A percentile compares a stretch with the other conserved stretches of the same genome.
Evolutionary conservation across 2,888 invertebrate species (phyloP).

Genomic region (Dione juno): DNA sequence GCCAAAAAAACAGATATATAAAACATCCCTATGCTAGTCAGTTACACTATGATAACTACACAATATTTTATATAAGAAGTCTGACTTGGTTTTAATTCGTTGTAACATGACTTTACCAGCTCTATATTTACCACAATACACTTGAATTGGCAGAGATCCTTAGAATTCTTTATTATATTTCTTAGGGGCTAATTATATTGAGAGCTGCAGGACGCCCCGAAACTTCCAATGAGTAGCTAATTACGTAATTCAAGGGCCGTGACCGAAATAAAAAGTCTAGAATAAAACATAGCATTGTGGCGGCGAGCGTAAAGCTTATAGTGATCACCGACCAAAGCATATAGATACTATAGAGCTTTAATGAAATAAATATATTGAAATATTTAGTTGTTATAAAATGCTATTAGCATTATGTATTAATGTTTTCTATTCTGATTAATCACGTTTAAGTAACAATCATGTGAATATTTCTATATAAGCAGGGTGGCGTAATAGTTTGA

Average conservation of each 20-base stretch:
- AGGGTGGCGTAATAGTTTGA: too few species aligned
- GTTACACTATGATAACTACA: background rate
- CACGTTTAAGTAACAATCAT: too few species aligned
- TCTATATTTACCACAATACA: constrained; percentile 4
- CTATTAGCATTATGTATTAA: too few species aligned
- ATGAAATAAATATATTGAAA: background rate
- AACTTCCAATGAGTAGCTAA: constrained; percentile 74
- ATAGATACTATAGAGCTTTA: constrained; percentile 47
- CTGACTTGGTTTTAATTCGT: background rate
- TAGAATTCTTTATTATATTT: constrained; percentile 50
- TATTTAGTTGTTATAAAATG: background rate
- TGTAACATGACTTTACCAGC: background rate
- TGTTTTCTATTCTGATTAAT: too few species aligned
- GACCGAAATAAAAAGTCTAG: constrained; percentile 71
- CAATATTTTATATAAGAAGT: too few species aligned
- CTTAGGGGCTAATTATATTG: constrained; percentile 47
- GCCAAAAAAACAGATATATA: background rate
- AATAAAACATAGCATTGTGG: constrained; percentile 65
- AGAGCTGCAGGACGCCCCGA: constrained; percentile 62
- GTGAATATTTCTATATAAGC: too few species aligned
- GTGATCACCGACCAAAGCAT: constrained; percentile 47
- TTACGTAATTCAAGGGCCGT: constrained; percentile 79
- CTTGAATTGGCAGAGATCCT: constrained; percentile 22
- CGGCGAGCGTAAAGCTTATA: constrained; percentile 66
- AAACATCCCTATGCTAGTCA: background rate